A percentile compares a stretch with the other conserved stretches of the same genome.
Conservation (phyloP, 2,113 vertebrate genomes). For the Hyperopisus bebe region DNA sequence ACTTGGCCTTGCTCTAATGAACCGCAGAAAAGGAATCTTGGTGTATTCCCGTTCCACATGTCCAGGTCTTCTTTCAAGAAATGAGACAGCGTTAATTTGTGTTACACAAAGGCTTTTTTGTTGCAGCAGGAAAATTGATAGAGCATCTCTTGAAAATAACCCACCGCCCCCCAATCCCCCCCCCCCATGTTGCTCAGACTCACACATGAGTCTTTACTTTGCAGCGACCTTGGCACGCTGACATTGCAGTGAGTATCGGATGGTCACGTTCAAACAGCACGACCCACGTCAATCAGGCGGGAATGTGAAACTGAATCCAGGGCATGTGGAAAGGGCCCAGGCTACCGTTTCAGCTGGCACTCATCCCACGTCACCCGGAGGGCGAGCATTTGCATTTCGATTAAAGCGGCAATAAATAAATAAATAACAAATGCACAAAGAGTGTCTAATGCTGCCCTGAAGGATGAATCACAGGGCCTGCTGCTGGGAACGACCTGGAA, state of each 20-base stretch:
- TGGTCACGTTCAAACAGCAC: not conserved
- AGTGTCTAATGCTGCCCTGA: not conserved
- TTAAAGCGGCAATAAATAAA: constrained; percentile 2
- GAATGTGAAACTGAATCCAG: not conserved
- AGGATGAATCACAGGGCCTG: not conserved
- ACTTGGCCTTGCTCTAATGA: not conserved
- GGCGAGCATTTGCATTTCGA: constrained; percentile 7
- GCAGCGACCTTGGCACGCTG: constrained; percentile 13
- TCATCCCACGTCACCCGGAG: not conserved
- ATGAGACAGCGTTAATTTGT: not conserved
- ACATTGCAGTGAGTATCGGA: not conserved
- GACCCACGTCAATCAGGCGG: not conserved
- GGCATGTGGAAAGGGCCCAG: not conserved
- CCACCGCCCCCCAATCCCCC: not conserved
- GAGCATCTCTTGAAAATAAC: constrained; percentile 10
- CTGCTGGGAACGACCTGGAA: not conserved
- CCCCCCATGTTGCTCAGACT: not conserved
- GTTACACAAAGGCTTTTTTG: not conserved
- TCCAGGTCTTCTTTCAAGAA: not conserved
- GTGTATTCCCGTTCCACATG: not conserved
- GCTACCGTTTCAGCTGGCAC: constrained; percentile 15
- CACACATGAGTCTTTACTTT: not conserved
- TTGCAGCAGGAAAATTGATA: not conserved
- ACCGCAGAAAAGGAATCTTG: not conserved
- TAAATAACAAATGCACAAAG: not conserved